phyloP scores from a whole-genome alignment of 1,140 invertebrate genomes.

The Atta colombica region DNA sequence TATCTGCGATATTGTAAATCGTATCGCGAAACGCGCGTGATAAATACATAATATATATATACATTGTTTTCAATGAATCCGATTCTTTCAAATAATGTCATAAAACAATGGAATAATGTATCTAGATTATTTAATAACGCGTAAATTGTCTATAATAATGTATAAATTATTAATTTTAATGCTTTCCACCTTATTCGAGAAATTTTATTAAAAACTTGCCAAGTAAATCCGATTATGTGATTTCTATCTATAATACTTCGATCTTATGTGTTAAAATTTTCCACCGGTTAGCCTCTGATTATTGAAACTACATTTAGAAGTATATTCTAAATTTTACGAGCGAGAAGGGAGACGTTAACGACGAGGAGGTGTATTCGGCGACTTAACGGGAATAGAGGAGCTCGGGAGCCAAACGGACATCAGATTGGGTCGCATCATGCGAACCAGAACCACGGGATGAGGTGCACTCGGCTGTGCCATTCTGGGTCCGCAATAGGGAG shows the following conservation, averaged over 20 bases:
- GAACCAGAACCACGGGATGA: conserved; percentile 61
- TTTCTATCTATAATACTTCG: background rate
- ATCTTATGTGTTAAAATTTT: conserved; percentile 3
- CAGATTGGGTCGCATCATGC: conserved; percentile 72
- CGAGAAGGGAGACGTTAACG: background rate
- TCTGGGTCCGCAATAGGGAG: conserved; percentile 56
- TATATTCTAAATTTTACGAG: background rate
- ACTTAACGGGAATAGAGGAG: conserved; percentile 70
- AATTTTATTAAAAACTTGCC: background rate
- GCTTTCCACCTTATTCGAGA: no score
- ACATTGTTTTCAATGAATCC: no score
- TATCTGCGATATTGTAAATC: conserved; percentile 3
- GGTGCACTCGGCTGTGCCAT: conserved; percentile 61
- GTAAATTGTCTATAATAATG: background rate
- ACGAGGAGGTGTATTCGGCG: conserved; percentile 63
- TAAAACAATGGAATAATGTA: background rate
- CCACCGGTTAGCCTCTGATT: background rate
- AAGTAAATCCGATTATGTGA: background rate
- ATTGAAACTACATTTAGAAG: background rate
- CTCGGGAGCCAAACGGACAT: conserved; percentile 47
- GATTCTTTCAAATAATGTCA: background rate
- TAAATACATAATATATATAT: background rate
- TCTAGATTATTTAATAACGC: background rate
- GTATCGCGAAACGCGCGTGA: background rate
- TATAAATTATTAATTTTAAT: background rate